Evolutionary conservation across 2,113 vertebrate species (phyloP), one percentile per base, ranked within the genome.

Genomic region (Dicrurus megarhynchus): DNA sequence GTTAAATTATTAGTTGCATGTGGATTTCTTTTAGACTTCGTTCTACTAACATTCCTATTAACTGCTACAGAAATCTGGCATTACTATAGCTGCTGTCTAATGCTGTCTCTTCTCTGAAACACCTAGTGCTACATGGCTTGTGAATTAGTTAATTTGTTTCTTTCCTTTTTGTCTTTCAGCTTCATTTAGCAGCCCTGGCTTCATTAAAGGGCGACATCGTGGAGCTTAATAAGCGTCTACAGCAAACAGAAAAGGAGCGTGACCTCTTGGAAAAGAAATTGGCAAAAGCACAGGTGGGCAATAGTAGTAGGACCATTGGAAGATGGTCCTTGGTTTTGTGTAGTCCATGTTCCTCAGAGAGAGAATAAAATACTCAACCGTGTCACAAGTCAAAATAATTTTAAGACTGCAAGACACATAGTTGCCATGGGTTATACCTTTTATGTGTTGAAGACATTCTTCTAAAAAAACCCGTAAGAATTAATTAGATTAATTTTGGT

Each of bases 181-280:
- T 99, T 93, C 98, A 98, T 94, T 96, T 98, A 93, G 98, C 98
- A 97, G 98, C 98, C 96, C 98, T 99, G 98, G 98, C 98, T 85
- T 99, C 98, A 9, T 97, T 99, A 95, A 99, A 98, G 93, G 98
- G 98, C 93, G 98, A 99, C 81, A 98, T 99, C 61, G 98, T 98
- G 76, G 99, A 99, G 93, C 98, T 99, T 85, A 99, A 98, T 95
- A 98, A 99, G 91, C 98, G 98, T 53, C 98, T 99, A 16, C 98
- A 99, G 88, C 98, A 98, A 94, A 98, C 98, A 8, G 99, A 99
- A 96, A 97, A 97, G 69, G 99, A 99, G 47, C 98, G 98, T 46
- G 98, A 99, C 84, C 90, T 97, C 33, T 93, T 99, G 87, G 99
- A 99, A 97, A 99, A 99, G 96, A 98, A 98, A 93, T 96, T 99